phyloP scores from a whole-genome alignment of 2,888 invertebrate species.

The Leptogaster cylindrica region DNA sequence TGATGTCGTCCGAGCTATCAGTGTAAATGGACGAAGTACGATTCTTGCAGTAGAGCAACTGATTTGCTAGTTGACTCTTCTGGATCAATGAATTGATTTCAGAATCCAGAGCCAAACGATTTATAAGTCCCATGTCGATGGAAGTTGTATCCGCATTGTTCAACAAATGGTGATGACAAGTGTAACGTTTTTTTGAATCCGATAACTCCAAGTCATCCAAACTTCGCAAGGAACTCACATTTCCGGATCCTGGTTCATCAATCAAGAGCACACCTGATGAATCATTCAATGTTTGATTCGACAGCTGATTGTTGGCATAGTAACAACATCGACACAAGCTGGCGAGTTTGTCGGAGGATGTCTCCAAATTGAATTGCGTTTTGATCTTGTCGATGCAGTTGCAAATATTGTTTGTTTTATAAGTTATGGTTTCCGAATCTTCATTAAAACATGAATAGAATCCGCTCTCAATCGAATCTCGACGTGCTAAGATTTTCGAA shows the following conservation, averaged over 20 bases:
- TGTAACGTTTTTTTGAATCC: slow-evolving; percentile 55
- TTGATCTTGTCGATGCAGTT: slow-evolving; percentile 58
- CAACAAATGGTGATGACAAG: slow-evolving; percentile 54
- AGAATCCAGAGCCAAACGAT: slow-evolving; percentile 62
- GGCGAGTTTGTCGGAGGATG: slow-evolving; percentile 58
- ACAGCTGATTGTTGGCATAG: slow-evolving; percentile 45
- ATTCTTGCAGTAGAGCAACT: slow-evolving; percentile 68
- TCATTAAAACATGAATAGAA: slow-evolving; percentile 88
- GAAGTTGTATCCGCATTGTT: slow-evolving; percentile 61
- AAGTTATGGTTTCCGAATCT: slow-evolving; percentile 71
- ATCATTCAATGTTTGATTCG: slow-evolving; percentile 55
- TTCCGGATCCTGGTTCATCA: slow-evolving; percentile 67
- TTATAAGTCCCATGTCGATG: slow-evolving; percentile 63
- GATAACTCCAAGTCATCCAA: slow-evolving; percentile 66
- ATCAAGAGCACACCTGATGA: slow-evolving; percentile 65
- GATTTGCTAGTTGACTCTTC: slow-evolving; percentile 63
- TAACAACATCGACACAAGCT: slow-evolving; percentile 57
- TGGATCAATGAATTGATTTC: slow-evolving; percentile 63
- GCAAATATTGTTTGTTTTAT: slow-evolving; percentile 50
- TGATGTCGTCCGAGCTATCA: slow-evolving; percentile 85
- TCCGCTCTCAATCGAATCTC: slow-evolving; percentile 88
- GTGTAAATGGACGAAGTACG: slow-evolving; percentile 84
- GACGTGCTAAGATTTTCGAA: slow-evolving; percentile 66
- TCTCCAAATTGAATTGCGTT: slow-evolving; percentile 56
- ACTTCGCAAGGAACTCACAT: slow-evolving; percentile 67